These are phyloP conservation scores for Protobothrops flavoviridis DNA, from an alignment of 2,113 vertebrate species.

Conservation along the genomic window DNA sequence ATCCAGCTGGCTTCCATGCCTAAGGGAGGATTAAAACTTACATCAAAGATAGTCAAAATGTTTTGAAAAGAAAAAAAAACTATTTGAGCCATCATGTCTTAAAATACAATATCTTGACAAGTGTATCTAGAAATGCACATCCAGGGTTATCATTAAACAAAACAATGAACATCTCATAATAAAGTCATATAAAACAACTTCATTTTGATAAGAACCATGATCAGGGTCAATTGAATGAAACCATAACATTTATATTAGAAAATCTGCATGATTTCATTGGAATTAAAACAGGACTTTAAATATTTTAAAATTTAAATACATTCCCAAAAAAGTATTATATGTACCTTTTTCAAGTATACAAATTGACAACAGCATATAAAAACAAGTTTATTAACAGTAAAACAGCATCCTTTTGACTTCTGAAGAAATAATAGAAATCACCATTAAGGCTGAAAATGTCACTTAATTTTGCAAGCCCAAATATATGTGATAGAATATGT, in stretches of 20 bases:
- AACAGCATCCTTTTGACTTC: not conserved
- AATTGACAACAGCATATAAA: not conserved
- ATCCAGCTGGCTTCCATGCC: not conserved
- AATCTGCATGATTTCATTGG: not conserved
- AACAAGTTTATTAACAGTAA: not conserved
- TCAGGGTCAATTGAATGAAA: not conserved
- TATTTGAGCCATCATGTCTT: not conserved
- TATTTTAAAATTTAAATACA: not conserved
- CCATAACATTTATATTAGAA: not conserved
- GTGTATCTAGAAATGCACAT: not conserved
- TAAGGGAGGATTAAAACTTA: not conserved
- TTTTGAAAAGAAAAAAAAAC: conserved; percentile 29
- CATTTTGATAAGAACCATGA: not conserved
- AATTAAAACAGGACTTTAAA: not conserved
- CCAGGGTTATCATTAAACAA: not conserved
- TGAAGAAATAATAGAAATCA: not conserved
- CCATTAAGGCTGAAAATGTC: not conserved
- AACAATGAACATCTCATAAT: not conserved
- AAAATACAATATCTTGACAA: not conserved
- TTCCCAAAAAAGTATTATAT: not conserved
- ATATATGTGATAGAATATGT: conserved; percentile 42
- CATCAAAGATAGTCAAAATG: not conserved
- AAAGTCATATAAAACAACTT: not conserved
- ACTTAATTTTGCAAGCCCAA: conserved; percentile 25
- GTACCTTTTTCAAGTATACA: not conserved